Evolutionary conservation across 2,797 vertebrate genomes (phyloP).

Genomic region (Rhinichthys osculus): DNA sequence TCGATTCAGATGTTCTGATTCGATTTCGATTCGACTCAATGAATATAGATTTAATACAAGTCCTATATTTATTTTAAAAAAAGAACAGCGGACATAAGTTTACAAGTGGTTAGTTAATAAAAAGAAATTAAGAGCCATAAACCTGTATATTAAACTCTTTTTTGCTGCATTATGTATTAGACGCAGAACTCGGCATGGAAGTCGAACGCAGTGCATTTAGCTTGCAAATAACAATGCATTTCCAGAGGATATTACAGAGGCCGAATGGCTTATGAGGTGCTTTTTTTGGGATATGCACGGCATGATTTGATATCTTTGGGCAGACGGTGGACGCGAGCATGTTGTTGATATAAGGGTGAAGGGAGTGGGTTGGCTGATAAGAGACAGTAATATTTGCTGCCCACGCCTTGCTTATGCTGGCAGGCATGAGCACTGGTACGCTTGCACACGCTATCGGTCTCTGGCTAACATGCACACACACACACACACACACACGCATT

Average conservation of each 20-base stretch:
- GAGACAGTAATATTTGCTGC: constrained; percentile 54
- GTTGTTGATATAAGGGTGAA: constrained; percentile 32
- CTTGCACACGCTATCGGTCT: constrained; percentile 36
- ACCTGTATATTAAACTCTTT: too few species aligned
- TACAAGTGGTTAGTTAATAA: too few species aligned
- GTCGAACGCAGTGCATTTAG: constrained; percentile 33
- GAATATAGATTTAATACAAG: too few species aligned
- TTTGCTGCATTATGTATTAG: constrained; percentile 50
- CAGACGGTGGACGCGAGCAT: constrained; percentile 42
- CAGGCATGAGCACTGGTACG: constrained; percentile 48
- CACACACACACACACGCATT: constrained; percentile 30
- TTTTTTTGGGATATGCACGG: background rate
- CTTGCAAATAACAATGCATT: constrained; percentile 1
- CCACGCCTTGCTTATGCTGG: constrained; percentile 47
- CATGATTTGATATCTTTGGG: background rate
- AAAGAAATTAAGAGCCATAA: too few species aligned
- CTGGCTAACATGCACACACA: constrained; percentile 34
- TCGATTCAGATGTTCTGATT: too few species aligned
- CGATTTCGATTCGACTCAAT: too few species aligned
- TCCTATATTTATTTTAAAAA: too few species aligned
- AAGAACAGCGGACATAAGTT: too few species aligned
- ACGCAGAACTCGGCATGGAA: constrained; percentile 14
- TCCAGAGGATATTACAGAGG: background rate
- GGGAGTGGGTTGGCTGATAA: constrained; percentile 53
- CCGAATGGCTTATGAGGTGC: background rate